Base-by-base conservation (phyloP, 53 echinoderm and acorn worm genomes). In the Crossaster papposus region DNA sequence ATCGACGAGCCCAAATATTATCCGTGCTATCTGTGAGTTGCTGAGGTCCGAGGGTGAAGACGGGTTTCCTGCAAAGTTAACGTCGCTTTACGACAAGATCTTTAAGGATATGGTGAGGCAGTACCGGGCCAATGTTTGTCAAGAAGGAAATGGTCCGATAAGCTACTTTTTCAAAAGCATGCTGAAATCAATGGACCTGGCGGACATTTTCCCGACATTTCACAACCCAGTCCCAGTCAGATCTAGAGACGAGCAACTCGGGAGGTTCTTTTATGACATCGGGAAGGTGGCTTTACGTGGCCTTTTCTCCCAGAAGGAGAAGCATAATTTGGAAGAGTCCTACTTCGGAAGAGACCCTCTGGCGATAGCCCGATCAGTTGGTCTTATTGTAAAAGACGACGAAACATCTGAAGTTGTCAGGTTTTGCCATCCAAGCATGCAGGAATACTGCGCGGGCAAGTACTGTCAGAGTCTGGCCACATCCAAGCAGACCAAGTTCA, bases 171-270 rank as follows among this genome's bases (percentile, higher is more conserved):
- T 36, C 36, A 75, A 75, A 33, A 75, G 75, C 20, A 1, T 75
- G 36, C 33, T 75, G 15, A 75, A 75, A 33, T 75, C 20, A 9
- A 20, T 75, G 36, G 75, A 75, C 35, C 14, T 35, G 3, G 34
- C 34, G 20, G 75, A 33, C 33, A 1, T 75, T 20, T 36, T 75
- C 20, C 75, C 75, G 12, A 30, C 35, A 33, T 35, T 75, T 20
- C 75, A 75, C 75, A 75, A 75, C 36, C 75, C 75, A 22, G 35
- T 36, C 31, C 75, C 75, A 17, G 36, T 75, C 22, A 75, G n/a
- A n/a, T n/a, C n/a, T n/a, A n/a, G 75, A 75, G 36, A 7, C 31
- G 75, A 75, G 18, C 30, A 75, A 7, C 14, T 32, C 2, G 31
- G 36, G 3, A 35, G 14, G 34, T 28, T 70, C 30, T 22, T 75